Evolutionary conservation across 2,888 invertebrate genomes (phyloP).

Genomic region (Axea sp.): DNA sequence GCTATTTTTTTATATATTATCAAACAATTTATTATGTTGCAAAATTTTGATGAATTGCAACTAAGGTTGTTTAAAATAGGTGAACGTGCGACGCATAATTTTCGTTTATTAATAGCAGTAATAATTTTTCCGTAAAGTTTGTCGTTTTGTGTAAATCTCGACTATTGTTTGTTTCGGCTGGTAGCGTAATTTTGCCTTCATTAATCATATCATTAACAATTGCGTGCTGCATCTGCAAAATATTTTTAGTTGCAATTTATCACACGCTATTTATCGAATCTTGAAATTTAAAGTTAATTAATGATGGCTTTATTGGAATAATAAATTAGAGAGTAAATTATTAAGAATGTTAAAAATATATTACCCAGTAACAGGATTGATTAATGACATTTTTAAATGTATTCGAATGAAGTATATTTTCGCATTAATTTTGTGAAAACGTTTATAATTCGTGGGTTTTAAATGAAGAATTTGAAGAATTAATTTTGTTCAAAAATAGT

Average conservation of each 20-base stretch:
- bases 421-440: too few relatives aligned
- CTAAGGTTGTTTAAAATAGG: not conserved
- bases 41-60: constrained; percentile 26
- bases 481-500: too few relatives aligned
- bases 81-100: constrained; percentile 22
- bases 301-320: constrained; percentile 8
- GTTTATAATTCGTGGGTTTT: too few relatives aligned
- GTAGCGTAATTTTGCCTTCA: constrained; percentile 24
- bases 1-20: constrained; percentile 13
- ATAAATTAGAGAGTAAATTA: constrained; percentile 9
- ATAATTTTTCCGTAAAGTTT: constrained; percentile 36
- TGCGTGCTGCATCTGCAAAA: constrained; percentile 3
- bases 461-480: too few relatives aligned
- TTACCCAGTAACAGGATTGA: constrained; percentile 6
- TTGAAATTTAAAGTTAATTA: constrained; percentile 19
- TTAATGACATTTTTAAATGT: too few relatives aligned
- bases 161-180: constrained; percentile 22
- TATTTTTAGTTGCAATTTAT: constrained; percentile 37
- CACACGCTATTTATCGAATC: constrained; percentile 18
- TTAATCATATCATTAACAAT: constrained; percentile 47
- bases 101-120: constrained; percentile 37
- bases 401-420: too few relatives aligned
- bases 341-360: constrained; percentile 8
- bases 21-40: constrained; percentile 9
- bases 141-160: constrained; percentile 33